Evolutionary conservation across 2,113 vertebrate species (phyloP).

Genomic region (Riparia riparia): DNA sequence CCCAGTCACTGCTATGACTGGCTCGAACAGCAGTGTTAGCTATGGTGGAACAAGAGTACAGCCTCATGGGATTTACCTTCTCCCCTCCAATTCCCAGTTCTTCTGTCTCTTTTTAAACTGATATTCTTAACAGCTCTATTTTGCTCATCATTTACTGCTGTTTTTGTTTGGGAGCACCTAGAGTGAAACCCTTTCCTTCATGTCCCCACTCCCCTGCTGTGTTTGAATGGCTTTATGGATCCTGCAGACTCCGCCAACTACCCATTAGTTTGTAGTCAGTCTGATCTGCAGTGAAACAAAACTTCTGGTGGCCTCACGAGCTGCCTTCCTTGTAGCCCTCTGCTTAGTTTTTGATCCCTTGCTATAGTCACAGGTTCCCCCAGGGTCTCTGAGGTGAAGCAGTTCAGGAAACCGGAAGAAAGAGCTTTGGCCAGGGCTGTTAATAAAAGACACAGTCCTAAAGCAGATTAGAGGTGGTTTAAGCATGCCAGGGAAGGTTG

Average conservation of each 20-base stretch:
- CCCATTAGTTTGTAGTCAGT: not conserved
- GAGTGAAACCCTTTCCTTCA: not conserved
- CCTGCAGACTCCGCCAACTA: not conserved
- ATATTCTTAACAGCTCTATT: not conserved
- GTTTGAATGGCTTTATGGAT: not conserved
- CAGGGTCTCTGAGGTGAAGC: slow-evolving; percentile 61
- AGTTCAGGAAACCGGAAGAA: slow-evolving; percentile 60
- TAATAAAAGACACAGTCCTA: slow-evolving; percentile 52
- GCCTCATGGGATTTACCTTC: not conserved
- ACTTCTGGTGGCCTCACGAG: not conserved
- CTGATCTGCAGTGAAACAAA: not conserved
- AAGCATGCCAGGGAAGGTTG: slow-evolving; percentile 61
- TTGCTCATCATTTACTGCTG: not conserved
- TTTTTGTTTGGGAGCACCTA: not conserved
- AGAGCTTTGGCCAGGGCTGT: slow-evolving; percentile 53
- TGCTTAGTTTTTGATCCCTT: not conserved
- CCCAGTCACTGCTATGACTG: not conserved
- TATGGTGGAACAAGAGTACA: not conserved
- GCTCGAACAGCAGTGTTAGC: not conserved
- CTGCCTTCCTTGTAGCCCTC: not conserved
- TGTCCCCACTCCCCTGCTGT: accelerated
- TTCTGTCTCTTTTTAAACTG: not conserved
- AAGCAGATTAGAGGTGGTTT: slow-evolving; percentile 69
- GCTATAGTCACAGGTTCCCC: not conserved
- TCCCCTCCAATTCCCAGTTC: not conserved